Conservation (phyloP, 2,888 invertebrate species). For the Athripsodes cinereus region DNA sequence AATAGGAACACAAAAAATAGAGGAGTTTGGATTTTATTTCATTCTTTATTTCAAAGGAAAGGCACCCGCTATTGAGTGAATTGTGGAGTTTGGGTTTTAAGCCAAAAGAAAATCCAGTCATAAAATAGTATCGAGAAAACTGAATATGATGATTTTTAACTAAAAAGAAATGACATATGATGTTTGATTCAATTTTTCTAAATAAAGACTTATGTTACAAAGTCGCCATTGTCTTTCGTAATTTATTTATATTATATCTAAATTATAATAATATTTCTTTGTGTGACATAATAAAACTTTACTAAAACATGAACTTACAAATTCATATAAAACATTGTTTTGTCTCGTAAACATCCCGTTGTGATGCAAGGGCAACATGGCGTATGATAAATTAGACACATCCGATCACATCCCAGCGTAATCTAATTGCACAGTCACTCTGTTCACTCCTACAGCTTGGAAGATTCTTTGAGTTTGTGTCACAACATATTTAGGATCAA, state of each 20-base stretch:
- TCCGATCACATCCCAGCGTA: constrained; percentile 70
- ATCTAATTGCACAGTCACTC: constrained; percentile 90
- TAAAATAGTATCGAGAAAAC: no score
- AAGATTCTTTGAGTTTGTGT: constrained; percentile 94
- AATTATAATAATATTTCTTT: not conserved
- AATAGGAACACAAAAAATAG: no score
- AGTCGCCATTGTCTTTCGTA: no score
- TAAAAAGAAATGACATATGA: no score
- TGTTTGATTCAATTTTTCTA: no score
- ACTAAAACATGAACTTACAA: not conserved
- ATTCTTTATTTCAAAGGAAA: no score
- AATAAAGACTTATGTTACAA: no score
- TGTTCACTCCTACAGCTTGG: constrained; percentile 83
- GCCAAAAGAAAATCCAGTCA: no score
- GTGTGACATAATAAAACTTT: not conserved
- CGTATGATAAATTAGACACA: not conserved
- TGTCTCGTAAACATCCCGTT: not conserved
- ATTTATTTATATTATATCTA: not conserved
- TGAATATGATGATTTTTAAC: no score
- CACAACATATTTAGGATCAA: constrained; percentile 88
- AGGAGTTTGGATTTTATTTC: no score
- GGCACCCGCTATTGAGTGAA: no score
- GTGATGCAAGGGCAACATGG: not conserved
- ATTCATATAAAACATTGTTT: not conserved
- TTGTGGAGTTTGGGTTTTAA: no score